Conservation (phyloP, 2,888 invertebrate species). For the Sphecodes monilicornis region DNA sequence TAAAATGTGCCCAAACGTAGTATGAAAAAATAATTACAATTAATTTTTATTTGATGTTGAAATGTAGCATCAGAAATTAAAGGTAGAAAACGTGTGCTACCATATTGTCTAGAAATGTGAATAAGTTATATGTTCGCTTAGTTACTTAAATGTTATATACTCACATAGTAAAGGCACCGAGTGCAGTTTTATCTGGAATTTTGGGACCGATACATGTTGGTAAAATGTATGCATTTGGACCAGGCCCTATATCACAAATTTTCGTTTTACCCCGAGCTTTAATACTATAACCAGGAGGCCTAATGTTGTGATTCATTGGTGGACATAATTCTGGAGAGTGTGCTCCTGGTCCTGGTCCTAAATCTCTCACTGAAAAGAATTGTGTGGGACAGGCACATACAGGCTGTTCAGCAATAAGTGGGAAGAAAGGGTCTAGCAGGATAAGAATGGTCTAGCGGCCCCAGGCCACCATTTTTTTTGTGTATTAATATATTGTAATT, state of each 20-base stretch:
- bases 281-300: conserved; percentile 87
- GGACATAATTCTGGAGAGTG: conserved; percentile 87
- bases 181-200: conserved; percentile 85
- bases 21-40: no score
- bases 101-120: no score
- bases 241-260: conserved; percentile 84
- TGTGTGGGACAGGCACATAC: background rate
- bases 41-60: no score
- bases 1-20: no score
- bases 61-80: no score
- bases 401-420: background rate
- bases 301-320: conserved; percentile 85
- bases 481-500: no score
- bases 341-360: conserved; percentile 88
- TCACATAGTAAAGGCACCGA: conserved; percentile 86
- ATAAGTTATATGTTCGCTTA: no score
- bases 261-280: conserved; percentile 83
- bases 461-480: no score
- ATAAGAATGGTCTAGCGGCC: no score
- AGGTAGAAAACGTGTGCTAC: no score
- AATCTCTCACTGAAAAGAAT: conserved; percentile 53
- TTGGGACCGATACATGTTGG: conserved; percentile 86
- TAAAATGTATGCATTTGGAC: conserved; percentile 87
- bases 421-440: no score
- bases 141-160: conserved; percentile 45